phyloP scores from a whole-genome alignment of 2,888 invertebrate genomes.

The Drosophila infuscata region DNA sequence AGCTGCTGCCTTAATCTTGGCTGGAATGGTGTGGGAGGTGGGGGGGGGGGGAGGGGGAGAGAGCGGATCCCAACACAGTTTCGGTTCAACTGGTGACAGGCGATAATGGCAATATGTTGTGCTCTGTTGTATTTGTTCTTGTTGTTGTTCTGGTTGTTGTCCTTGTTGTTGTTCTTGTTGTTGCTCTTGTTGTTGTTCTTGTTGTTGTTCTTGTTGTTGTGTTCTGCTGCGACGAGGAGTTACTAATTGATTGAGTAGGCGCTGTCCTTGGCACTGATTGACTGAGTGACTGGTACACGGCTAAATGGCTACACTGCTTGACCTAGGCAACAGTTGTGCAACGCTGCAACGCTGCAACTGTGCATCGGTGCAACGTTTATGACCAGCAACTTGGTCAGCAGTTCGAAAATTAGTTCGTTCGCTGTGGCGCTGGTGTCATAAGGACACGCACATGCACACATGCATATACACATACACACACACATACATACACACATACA shows the following conservation, averaged over 20 bases:
- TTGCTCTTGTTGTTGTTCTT: slow-evolving; percentile 11
- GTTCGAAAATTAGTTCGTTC: slow-evolving; percentile 18
- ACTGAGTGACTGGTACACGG: slow-evolving; percentile 46
- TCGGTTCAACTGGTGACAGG: slow-evolving; percentile 6
- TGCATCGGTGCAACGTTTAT: slow-evolving; percentile 6
- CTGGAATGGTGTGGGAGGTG: neutral
- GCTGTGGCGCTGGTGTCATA: slow-evolving; percentile 4
- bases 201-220: neutral
- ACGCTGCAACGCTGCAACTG: neutral
- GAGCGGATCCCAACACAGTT: too few relatives aligned
- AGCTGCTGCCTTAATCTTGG: slow-evolving; percentile 25
- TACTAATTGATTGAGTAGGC: slow-evolving; percentile 67
- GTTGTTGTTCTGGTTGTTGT: slow-evolving; percentile 1
- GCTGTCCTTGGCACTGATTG: slow-evolving; percentile 54
- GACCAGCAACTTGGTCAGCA: slow-evolving; percentile 1
- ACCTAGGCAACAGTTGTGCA: neutral
- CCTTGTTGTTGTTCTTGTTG: neutral
- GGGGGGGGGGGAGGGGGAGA: too few relatives aligned
- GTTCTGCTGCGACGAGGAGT: neutral
- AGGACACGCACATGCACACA: slow-evolving; percentile 3
- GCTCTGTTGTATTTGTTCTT: neutral
- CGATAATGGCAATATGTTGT: slow-evolving; percentile 50
- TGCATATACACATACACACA: neutral
- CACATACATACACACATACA: too few relatives aligned
- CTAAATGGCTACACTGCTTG: slow-evolving; percentile 12